Evolutionary conservation across 1,140 invertebrate genomes (phyloP), one percentile per base, ranked within the genome.

Genomic region (Magallana angulata): DNA sequence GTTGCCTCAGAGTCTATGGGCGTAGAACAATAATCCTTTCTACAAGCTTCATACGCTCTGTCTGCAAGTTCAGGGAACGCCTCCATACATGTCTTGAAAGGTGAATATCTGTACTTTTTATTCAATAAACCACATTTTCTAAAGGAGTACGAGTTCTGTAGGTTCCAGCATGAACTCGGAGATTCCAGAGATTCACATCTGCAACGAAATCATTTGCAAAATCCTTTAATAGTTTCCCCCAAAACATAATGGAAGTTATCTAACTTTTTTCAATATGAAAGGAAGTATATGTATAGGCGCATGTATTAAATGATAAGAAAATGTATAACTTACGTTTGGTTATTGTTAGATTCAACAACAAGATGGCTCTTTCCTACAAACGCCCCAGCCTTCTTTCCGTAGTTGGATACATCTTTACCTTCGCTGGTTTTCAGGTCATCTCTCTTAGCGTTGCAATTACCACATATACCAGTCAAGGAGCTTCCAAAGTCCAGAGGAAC

Each of bases 391-490:
- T 64, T 81, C 14, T 80, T 30, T 56, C 48, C 76, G 48, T 88
- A 68, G 0, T 71, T 57, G 8, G 87, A 62, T 7, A 88, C 87
- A 82, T 88, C 87, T 9, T 58, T 16, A n/a, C 83, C 68, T 12
- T 71, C 58, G 7, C 24, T 76, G 4, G 64, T 80, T 62, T n/a
- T 18, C 24, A 64, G 82, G 16, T 88, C 87, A 16, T 88, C 57
- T 16, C 84, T 57, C 57, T 85, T 80, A 11, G 24, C 59, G 64
- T 86, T 62, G 59, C 87, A 88, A 80, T 85, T 98, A 1, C 98
- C 98, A 93, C 98, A 99, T 0, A 99, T 94, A 36, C 98, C 98
- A 92, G 98, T 98, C 7, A 98, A 92, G 87, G 96, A 96, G 14
- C 96, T 96, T 92, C 97, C 97, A 93, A 97, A 98, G 0, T 94